Percentiles rank a stretch among this genome's conserved stretches.
Conservation (phyloP, 2,888 invertebrate genomes). For the Trileptium ribeirensis region DNA sequence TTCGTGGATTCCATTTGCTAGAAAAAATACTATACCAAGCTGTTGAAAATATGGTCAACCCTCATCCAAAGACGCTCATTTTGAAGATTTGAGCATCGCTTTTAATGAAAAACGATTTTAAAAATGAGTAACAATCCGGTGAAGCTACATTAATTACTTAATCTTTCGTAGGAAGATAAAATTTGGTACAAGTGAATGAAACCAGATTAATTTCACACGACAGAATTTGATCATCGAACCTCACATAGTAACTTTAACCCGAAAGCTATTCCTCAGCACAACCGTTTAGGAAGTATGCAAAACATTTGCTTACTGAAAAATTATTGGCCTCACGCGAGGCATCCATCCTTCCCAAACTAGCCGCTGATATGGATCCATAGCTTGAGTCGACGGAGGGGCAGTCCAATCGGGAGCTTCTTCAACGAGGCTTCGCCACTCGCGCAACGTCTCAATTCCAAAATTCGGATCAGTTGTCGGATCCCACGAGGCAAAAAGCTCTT, state of each 20-base stretch:
- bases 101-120: slow-evolving; percentile 17
- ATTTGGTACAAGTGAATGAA: too few species aligned
- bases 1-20: slow-evolving; percentile 70
- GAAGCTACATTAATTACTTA: too few species aligned
- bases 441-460: slow-evolving; percentile 52
- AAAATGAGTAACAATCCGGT: not conserved
- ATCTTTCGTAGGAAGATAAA: too few species aligned
- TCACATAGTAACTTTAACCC: too few species aligned
- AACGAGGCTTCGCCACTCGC: slow-evolving; percentile 54
- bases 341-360: slow-evolving; percentile 84
- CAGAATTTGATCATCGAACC: too few species aligned
- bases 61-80: too few species aligned
- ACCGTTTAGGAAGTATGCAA: too few species aligned
- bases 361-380: slow-evolving; percentile 65
- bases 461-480: slow-evolving; percentile 62
- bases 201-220: too few species aligned
- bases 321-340: slow-evolving; percentile 68
- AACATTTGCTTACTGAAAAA: slow-evolving; percentile 66
- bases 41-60: too few species aligned
- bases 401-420: slow-evolving; percentile 42
- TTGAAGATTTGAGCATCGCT: too few species aligned
- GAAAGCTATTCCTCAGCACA: too few species aligned
- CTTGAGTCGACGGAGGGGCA: slow-evolving; percentile 32
- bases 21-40: slow-evolving; percentile 56
- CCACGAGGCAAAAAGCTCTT: slow-evolving; percentile 69